Conservation (phyloP, 2,888 invertebrate genomes). For the Agriopis marginaria region DNA sequence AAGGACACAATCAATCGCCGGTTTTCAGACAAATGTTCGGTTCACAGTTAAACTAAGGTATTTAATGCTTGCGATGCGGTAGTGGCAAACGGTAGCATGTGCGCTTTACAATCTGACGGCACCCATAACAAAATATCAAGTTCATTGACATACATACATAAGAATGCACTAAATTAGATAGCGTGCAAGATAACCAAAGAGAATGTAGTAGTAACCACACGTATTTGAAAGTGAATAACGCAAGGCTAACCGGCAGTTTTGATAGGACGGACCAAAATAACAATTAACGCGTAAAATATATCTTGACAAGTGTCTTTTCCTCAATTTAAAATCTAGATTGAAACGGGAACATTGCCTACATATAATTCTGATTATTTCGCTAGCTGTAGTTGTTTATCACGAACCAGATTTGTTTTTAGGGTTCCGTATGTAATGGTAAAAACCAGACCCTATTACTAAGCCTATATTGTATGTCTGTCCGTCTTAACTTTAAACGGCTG, state of each 20-base stretch:
- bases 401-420: too few relatives aligned
- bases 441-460: too few relatives aligned
- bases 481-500: too few relatives aligned
- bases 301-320: slow-evolving; percentile 24
- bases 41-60: too few relatives aligned
- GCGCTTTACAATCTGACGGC: too few relatives aligned
- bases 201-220: slow-evolving; percentile 23
- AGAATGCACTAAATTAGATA: slow-evolving; percentile 17
- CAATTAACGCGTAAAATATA: slow-evolving; percentile 13
- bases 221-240: slow-evolving; percentile 32
- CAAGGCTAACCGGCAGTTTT: slow-evolving; percentile 37
- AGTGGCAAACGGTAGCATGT: too few relatives aligned
- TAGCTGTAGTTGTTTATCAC: not conserved
- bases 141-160: slow-evolving; percentile 15
- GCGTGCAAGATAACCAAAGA: slow-evolving; percentile 15
- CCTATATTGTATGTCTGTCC: too few relatives aligned
- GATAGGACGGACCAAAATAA: slow-evolving; percentile 26
- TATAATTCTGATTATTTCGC: not conserved
- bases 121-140: too few relatives aligned
- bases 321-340: slow-evolving; percentile 31
- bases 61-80: too few relatives aligned
- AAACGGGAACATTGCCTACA: not conserved
- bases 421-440: too few relatives aligned
- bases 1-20: too few relatives aligned
- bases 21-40: too few relatives aligned